A percentile compares a stretch with the other conserved stretches of the same genome.
These are phyloP conservation scores for Steinernema scapterisci DNA, from an alignment of 2,888 invertebrate species.

Conservation along the genomic window DNA sequence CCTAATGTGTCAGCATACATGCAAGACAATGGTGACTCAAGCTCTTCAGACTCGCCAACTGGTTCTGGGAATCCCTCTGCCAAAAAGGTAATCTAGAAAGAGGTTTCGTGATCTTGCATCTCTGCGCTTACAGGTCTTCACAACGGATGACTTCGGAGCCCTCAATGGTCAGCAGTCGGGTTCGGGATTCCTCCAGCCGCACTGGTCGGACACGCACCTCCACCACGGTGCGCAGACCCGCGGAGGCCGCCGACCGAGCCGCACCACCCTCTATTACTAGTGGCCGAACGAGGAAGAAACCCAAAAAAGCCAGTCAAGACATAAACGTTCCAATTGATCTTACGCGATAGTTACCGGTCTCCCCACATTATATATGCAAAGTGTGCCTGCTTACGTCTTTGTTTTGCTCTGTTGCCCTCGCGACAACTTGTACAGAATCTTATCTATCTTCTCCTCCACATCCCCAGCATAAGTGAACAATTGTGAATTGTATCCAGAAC, in stretches of 20 bases:
- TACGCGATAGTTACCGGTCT: conserved; percentile 30
- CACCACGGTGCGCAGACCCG: conserved; percentile 26
- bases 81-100: neutral
- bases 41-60: conserved; percentile 32
- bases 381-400: neutral
- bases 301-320: conserved; percentile 5
- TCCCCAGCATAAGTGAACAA: neutral
- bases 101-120: neutral
- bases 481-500: neutral
- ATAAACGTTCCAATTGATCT: conserved; percentile 19
- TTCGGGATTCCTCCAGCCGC: conserved; percentile 22
- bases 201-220: conserved; percentile 30
- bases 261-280: conserved; percentile 29
- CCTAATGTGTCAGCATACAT: conserved; percentile 31
- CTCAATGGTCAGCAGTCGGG: conserved; percentile 20
- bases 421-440: conserved; percentile 8
- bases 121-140: conserved; percentile 7
- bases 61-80: conserved; percentile 27
- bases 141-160: neutral
- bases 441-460: neutral
- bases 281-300: neutral
- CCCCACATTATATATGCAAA: neutral
- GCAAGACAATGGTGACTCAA: conserved; percentile 31
- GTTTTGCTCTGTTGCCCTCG: neutral
- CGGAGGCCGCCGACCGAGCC: conserved; percentile 11